These are phyloP conservation scores for Synanthedon myopaeformis DNA, from an alignment of 2,888 invertebrate species.

Conservation along the genomic window DNA sequence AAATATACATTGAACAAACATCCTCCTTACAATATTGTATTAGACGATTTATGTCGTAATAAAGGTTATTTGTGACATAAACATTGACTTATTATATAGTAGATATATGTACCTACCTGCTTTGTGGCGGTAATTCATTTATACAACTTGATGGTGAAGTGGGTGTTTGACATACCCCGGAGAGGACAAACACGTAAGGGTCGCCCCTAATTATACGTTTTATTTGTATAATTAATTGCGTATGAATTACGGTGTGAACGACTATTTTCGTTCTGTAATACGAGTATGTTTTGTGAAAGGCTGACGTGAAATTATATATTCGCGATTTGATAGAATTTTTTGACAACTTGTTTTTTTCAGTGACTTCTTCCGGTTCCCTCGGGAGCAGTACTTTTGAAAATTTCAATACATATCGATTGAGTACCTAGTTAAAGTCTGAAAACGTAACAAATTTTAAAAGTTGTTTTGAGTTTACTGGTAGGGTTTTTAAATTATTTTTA, in stretches of 20 bases:
- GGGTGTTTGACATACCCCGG: not conserved
- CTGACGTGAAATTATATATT: not conserved
- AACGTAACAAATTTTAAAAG: too few species aligned
- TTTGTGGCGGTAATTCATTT: not conserved
- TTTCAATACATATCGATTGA: too few species aligned
- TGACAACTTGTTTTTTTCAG: too few species aligned
- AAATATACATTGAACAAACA: not conserved
- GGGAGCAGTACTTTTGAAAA: too few species aligned
- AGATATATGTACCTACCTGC: not conserved
- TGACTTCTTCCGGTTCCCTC: too few species aligned
- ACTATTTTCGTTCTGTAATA: slow-evolving; percentile 3
- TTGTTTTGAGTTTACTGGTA: too few species aligned
- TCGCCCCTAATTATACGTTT: not conserved
- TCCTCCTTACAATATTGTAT: not conserved
- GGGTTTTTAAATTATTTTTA: too few species aligned
- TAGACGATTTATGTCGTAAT: not conserved
- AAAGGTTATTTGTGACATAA: not conserved
- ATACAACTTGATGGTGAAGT: not conserved
- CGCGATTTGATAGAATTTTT: too few species aligned
- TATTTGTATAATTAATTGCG: not conserved
- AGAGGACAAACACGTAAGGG: not conserved
- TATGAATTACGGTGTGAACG: not conserved
- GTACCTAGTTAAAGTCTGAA: too few species aligned
- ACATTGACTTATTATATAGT: not conserved
- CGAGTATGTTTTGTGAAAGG: slow-evolving; percentile 3